Evolutionary conservation across 2,113 vertebrate genomes (phyloP).

Genomic region (Thalassarche chlororhynchos): DNA sequence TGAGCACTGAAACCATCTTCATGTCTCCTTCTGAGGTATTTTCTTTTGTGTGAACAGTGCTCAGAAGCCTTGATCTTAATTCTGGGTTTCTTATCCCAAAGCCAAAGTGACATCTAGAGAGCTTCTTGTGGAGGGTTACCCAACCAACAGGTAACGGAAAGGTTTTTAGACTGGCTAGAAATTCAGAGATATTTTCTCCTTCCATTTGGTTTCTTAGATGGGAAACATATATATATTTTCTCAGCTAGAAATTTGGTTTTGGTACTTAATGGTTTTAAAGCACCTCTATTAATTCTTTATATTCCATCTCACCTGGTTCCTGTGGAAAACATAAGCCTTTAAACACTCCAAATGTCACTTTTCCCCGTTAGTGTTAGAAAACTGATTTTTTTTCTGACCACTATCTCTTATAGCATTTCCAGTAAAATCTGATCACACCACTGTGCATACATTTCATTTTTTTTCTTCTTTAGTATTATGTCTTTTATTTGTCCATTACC

Average conservation of each 20-base stretch:
- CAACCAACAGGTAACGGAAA: slow-evolving; percentile 51
- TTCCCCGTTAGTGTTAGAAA: slow-evolving; percentile 49
- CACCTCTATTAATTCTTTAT: slow-evolving; percentile 74
- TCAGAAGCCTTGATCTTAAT: slow-evolving; percentile 43
- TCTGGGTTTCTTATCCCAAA: slow-evolving; percentile 56
- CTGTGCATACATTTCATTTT: not conserved
- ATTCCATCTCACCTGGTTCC: slow-evolving; percentile 76
- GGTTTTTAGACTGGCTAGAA: slow-evolving; percentile 68
- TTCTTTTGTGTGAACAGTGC: slow-evolving; percentile 10
- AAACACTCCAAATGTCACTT: slow-evolving; percentile 73
- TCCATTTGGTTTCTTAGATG: slow-evolving; percentile 71
- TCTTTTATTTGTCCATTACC: not conserved
- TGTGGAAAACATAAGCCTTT: slow-evolving; percentile 78
- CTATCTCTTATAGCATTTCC: not conserved
- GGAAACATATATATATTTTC: slow-evolving; percentile 47
- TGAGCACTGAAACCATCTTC: slow-evolving; percentile 28
- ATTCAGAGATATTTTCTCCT: slow-evolving; percentile 68
- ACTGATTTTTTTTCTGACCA: not conserved
- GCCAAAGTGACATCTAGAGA: slow-evolving; percentile 52
- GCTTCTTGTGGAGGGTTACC: slow-evolving; percentile 57
- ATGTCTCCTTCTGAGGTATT: not conserved
- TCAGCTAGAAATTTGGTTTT: slow-evolving; percentile 67
- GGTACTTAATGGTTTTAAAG: slow-evolving; percentile 68
- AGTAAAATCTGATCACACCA: slow-evolving; percentile 7
- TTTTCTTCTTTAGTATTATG: slow-evolving; percentile 12